Evolutionary conservation across 2,797 vertebrate genomes (phyloP).

Genomic region (Chaetodon trifasciatus): DNA sequence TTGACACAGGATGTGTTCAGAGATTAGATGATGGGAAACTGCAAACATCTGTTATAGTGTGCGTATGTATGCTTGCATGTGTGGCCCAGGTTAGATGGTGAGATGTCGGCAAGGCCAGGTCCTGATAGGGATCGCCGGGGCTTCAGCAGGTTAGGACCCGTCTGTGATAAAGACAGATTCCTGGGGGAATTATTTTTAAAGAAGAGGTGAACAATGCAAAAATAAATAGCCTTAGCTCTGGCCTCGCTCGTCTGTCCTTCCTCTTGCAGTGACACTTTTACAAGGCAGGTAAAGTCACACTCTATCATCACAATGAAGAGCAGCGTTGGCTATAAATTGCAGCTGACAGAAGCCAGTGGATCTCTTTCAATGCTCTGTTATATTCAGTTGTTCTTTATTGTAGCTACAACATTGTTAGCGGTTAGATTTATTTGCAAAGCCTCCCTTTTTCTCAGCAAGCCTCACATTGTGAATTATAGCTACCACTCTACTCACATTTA

Average conservation of each 20-base stretch:
- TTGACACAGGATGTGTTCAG: conserved; percentile 44
- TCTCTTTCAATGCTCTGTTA: conserved; percentile 9
- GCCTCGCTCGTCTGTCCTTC: not conserved
- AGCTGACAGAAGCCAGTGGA: conserved; percentile 45
- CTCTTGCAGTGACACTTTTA: not conserved
- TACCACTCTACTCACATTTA: conserved; percentile 47
- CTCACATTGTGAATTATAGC: conserved; percentile 65
- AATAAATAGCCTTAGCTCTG: not conserved
- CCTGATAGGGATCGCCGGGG: conserved; percentile 78
- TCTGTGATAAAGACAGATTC: conserved; percentile 37
- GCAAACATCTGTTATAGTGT: conserved; percentile 4
- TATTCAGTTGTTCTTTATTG: conserved; percentile 50
- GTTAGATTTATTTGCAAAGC: conserved; percentile 68
- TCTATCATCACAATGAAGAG: not conserved
- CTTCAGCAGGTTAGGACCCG: conserved; percentile 63
- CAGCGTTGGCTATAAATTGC: conserved; percentile 13
- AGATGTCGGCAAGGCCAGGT: conserved; percentile 75
- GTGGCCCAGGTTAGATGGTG: conserved; percentile 64
- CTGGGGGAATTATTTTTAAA: conserved; percentile 37
- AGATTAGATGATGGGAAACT: conserved; percentile 51
- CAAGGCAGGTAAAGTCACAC: not conserved
- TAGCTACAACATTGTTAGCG: conserved; percentile 55
- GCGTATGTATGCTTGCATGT: conserved; percentile 9
- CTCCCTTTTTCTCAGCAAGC: conserved; percentile 60
- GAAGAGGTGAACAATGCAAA: conserved; percentile 7